A percentile compares a stretch with the other conserved stretches of the same genome.
Conservation (phyloP, 2,888 invertebrate species). For the Bellardia bayeri region DNA sequence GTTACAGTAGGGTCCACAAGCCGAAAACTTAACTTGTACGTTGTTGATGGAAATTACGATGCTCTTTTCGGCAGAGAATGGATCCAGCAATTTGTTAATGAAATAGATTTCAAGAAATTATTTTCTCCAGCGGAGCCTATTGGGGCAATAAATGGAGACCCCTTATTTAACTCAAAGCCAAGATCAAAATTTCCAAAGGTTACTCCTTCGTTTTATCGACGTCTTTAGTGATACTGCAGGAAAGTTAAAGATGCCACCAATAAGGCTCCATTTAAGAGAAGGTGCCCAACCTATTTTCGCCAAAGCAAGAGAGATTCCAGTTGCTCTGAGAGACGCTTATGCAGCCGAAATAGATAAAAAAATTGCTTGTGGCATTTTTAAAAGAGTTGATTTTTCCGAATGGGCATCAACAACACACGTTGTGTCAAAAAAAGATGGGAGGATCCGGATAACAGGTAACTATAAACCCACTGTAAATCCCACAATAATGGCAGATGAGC, state of each 20-base stretch:
- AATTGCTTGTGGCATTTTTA: no score
- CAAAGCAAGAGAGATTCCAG: background rate
- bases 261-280: constrained; percentile 37
- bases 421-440: constrained; percentile 55
- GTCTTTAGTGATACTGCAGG: constrained; percentile 35
- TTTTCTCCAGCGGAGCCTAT: constrained; percentile 37
- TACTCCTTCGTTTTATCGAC: background rate
- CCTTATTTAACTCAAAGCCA: constrained; percentile 7
- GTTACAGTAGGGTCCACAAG: constrained; percentile 20
- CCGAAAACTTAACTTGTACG: constrained; percentile 42
- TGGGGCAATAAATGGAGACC: constrained; percentile 12
- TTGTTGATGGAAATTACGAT: constrained; percentile 40
- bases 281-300: constrained; percentile 13
- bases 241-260: constrained; percentile 34
- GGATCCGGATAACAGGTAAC: constrained; percentile 51
- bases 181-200: background rate
- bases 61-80: constrained; percentile 53
- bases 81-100: constrained; percentile 39
- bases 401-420: constrained; percentile 51
- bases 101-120: constrained; percentile 42
- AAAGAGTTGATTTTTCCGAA: constrained; percentile 53
- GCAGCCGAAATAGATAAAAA: background rate
- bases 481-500: constrained; percentile 41
- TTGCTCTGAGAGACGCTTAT: constrained; percentile 5
- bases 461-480: constrained; percentile 69